Base-by-base conservation (phyloP, 1,140 invertebrate genomes). In the Bombus haemorrhoidalis region DNA sequence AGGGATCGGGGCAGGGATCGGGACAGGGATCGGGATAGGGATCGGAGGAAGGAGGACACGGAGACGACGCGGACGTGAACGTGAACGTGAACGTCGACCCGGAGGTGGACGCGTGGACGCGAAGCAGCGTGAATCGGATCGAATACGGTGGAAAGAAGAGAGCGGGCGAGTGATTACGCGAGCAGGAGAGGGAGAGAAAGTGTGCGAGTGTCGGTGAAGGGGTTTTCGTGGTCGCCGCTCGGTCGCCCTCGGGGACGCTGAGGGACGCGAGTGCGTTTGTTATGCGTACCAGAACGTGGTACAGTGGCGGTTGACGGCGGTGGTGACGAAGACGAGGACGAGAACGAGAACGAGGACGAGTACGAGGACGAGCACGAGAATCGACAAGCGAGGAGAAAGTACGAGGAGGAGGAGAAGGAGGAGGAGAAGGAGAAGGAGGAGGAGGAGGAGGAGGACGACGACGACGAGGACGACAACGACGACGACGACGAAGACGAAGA, bases 291-390 rank as follows among this genome's bases (percentile, higher is more conserved):
- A 37, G n/a, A 87, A 87, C 86, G 89, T 92, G 92, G 90, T 91
- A 92, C 92, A 91, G 91, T 91, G 92, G 91, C 91, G 92, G 92
- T 92, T 92, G 87, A 92, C 85, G 84, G 84, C 79, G 89, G 77
- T 69, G 86, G 78, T 79, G 83, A 57, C 15, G 86, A 72, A 13
- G 73, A 81, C 43, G 85, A 85, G 22, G 71, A 89, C 74, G 75
- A 85, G 32, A 82, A 62, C 69, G 90, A 81, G 72, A 75, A 73
- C 66, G 75, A 82, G 75, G 83, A 57, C 6, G 66, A 77, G 28
- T 68, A 73, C 66, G 75, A 82, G 75, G 83, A 57, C 6, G 66
- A 77, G 28, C 68, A 81, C 32, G 81, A 83, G 34, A 68, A 37
- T 15, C 43, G 43, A 47, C 43, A 47, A 13, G 59, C 82, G 15